Conservation (phyloP, 2,797 vertebrate genomes). For the Tympanoctomys barrerae region DNA sequence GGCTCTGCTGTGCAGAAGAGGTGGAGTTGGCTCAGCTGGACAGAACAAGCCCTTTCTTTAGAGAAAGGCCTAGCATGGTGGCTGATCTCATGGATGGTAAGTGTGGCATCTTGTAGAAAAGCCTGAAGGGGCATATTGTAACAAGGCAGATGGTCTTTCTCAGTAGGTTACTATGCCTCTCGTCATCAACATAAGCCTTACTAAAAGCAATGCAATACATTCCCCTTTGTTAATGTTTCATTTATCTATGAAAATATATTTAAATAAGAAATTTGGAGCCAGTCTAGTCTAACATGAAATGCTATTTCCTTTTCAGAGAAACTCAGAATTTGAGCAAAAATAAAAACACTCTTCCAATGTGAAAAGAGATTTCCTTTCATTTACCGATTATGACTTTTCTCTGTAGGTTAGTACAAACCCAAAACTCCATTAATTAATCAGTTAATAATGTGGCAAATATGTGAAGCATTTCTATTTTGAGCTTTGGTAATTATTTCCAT, state of each 20-base stretch:
- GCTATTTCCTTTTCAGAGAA: too few relatives aligned
- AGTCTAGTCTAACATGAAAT: background rate
- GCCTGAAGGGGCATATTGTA: too few relatives aligned
- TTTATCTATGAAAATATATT: background rate
- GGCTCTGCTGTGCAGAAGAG: background rate
- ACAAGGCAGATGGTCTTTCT: background rate
- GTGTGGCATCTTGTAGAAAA: background rate
- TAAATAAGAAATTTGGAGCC: background rate
- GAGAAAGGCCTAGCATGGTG: background rate
- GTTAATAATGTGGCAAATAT: background rate
- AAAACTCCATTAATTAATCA: constrained; percentile 25
- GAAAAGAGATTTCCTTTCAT: background rate
- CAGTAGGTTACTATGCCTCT: background rate
- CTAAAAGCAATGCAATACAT: background rate
- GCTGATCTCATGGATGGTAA: background rate
- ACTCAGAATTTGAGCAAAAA: background rate
- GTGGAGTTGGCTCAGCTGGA: fast-evolving
- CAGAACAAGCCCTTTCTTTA: fast-evolving
- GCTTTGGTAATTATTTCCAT: constrained; percentile 41
- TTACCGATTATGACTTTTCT: background rate
- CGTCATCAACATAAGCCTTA: background rate
- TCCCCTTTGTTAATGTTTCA: background rate
- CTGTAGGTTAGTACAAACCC: background rate
- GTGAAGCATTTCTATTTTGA: constrained; percentile 37
- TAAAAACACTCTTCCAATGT: background rate